Conservation (phyloP, 2,797 vertebrate genomes). For the Vipera ursinii region DNA sequence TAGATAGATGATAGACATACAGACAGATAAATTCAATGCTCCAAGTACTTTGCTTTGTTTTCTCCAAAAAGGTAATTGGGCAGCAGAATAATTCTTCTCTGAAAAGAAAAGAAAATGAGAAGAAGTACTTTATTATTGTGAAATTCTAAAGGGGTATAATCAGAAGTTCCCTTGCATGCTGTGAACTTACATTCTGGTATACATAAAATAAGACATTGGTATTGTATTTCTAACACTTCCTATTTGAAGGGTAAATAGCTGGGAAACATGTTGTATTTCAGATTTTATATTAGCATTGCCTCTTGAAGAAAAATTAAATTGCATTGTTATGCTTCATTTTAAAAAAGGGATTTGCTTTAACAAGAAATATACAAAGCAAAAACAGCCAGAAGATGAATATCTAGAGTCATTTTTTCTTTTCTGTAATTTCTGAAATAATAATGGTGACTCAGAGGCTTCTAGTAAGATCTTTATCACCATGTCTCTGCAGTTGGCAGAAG, state of each 20-base stretch:
- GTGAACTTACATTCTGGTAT: background rate
- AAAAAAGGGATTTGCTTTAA: background rate
- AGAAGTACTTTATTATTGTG: background rate
- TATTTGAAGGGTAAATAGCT: background rate
- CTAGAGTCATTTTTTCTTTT: background rate
- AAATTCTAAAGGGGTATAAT: background rate
- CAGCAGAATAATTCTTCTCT: background rate
- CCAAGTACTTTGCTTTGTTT: background rate
- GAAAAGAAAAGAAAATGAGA: background rate
- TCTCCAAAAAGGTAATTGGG: background rate
- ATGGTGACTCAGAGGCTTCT: background rate
- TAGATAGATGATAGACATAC: too few relatives aligned
- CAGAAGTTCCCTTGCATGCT: background rate
- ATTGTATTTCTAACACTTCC: background rate
- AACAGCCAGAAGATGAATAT: background rate
- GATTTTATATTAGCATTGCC: background rate
- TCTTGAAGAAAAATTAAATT: background rate
- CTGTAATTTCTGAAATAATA: background rate
- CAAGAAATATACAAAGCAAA: background rate
- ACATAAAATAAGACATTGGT: background rate
- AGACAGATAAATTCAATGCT: background rate
- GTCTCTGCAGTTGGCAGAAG: constrained; percentile 12
- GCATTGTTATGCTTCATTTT: background rate
- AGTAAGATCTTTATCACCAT: constrained; percentile 2
- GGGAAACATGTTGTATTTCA: background rate